A percentile compares a stretch with the other conserved stretches of the same genome.
These are phyloP conservation scores for Argyresthia goedartella DNA, from an alignment of 2,888 invertebrate genomes.

Conservation along the genomic window DNA sequence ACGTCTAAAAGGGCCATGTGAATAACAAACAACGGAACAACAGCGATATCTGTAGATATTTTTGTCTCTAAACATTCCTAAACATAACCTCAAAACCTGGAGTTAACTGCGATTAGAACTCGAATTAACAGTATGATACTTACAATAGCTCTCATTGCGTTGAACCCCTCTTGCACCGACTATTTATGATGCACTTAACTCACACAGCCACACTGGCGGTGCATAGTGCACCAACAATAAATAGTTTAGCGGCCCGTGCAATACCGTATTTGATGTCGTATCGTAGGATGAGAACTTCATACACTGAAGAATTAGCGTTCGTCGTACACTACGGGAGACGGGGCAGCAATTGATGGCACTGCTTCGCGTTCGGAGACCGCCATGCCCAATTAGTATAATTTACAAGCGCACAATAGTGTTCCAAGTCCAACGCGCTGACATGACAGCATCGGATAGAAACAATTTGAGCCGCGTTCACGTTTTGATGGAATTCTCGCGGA, in stretches of 20 bases:
- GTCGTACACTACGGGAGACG: slow-evolving; percentile 43
- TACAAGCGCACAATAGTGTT: slow-evolving; percentile 53
- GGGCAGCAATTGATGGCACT: slow-evolving; percentile 47
- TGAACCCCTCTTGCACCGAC: slow-evolving; percentile 51
- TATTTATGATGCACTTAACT: slow-evolving; percentile 61
- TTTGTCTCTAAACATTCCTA: slow-evolving; percentile 14
- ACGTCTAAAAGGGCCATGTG: slow-evolving; percentile 25
- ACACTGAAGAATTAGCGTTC: slow-evolving; percentile 33
- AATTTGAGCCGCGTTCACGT: slow-evolving; percentile 62
- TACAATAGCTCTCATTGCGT: slow-evolving; percentile 55
- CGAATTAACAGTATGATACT: slow-evolving; percentile 26
- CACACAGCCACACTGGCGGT: slow-evolving; percentile 43
- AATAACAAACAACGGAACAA: slow-evolving; percentile 10
- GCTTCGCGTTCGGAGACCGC: slow-evolving; percentile 54
- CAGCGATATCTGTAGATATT: slow-evolving; percentile 7
- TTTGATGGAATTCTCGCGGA: slow-evolving; percentile 47
- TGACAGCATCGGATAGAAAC: slow-evolving; percentile 51
- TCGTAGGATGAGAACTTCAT: slow-evolving; percentile 34
- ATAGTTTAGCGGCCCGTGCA: slow-evolving; percentile 41
- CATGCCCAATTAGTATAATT: slow-evolving; percentile 66
- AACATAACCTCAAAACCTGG: slow-evolving; percentile 60
- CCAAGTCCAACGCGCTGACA: slow-evolving; percentile 53
- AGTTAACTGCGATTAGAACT: not conserved
- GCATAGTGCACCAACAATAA: slow-evolving; percentile 50
- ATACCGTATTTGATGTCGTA: slow-evolving; percentile 20